Percentiles rank a stretch among this genome's conserved stretches.
These are phyloP conservation scores for Drosophila navojoa DNA, from an alignment of 1,140 invertebrate species.

Conservation along the genomic window DNA sequence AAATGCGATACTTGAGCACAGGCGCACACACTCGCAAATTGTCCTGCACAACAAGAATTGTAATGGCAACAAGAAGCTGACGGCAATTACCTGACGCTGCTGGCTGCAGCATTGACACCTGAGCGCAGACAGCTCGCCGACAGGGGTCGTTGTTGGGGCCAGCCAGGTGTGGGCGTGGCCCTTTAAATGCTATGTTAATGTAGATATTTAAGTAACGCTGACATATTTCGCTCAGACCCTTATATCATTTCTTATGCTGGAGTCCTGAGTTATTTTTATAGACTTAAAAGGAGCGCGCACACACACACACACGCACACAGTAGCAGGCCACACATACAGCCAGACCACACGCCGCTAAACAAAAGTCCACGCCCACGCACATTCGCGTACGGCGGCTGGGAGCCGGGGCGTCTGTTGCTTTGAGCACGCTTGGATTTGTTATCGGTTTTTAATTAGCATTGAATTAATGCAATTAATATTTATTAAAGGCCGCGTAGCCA, in stretches of 20 bases:
- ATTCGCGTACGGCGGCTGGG: background rate
- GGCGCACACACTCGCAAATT: constrained; percentile 62
- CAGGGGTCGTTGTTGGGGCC: background rate
- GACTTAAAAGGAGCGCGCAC: constrained; percentile 4
- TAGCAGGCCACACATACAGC: background rate
- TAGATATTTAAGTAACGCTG: constrained; percentile 47
- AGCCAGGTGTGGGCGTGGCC: background rate
- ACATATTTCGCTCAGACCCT: constrained; percentile 36
- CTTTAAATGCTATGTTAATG: constrained; percentile 52
- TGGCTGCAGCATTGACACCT: constrained; percentile 61
- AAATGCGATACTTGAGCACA: constrained; percentile 46
- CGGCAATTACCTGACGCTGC: constrained; percentile 60
- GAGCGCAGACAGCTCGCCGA: background rate
- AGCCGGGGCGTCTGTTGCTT: background rate
- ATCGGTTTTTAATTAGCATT: constrained; percentile 76
- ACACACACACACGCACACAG: constrained; percentile 4
- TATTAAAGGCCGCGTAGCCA: constrained; percentile 46
- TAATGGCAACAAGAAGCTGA: constrained; percentile 41
- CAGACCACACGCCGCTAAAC: background rate
- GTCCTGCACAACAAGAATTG: constrained; percentile 51
- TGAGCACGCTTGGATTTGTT: constrained; percentile 26
- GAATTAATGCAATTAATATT: constrained; percentile 66
- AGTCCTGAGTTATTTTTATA: constrained; percentile 29
- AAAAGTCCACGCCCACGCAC: background rate
- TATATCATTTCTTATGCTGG: background rate